phyloP scores from a whole-genome alignment of 2,888 invertebrate genomes.

The Campopleginae sp. region DNA sequence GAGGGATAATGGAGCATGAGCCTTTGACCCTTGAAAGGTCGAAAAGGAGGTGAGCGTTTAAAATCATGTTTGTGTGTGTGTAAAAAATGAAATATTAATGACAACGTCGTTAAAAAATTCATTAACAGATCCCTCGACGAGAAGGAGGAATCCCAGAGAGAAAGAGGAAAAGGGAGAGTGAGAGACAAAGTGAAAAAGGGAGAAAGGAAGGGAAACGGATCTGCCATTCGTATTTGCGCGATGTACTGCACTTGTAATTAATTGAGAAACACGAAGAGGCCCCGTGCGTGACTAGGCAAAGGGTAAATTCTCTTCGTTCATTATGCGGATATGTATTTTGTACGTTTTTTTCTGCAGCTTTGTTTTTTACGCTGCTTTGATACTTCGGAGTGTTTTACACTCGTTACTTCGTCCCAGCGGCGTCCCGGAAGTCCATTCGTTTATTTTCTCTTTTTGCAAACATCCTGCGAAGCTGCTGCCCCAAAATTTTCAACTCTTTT shows the following conservation, averaged over 20 bases:
- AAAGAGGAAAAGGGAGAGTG: slow-evolving; percentile 35
- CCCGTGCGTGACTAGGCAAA: slow-evolving; percentile 50
- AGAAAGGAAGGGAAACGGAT: slow-evolving; percentile 2
- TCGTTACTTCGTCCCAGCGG: background rate
- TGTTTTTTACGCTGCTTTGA: background rate
- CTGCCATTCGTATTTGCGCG: slow-evolving; percentile 8
- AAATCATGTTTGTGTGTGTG: slow-evolving; percentile 5
- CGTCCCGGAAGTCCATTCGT: background rate
- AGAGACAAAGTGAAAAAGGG: slow-evolving; percentile 5
- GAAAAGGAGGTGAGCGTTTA: slow-evolving; percentile 21
- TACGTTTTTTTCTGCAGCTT: background rate
- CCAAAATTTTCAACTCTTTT: background rate
- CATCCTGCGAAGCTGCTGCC: background rate
- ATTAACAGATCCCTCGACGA: slow-evolving; percentile 41
- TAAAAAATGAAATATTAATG: slow-evolving; percentile 28
- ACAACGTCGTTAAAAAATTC: slow-evolving; percentile 47
- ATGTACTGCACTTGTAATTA: slow-evolving; percentile 53
- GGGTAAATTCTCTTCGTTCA: slow-evolving; percentile 27
- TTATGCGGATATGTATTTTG: background rate
- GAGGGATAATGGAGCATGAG: slow-evolving; percentile 35
- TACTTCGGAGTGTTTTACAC: background rate
- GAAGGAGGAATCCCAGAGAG: slow-evolving; percentile 6
- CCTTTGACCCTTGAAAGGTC: slow-evolving; percentile 16
- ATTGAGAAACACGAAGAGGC: slow-evolving; percentile 34
- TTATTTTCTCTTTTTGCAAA: background rate